Base-by-base conservation (phyloP, 2,797 vertebrate genomes). In the Ciconia nigra region DNA sequence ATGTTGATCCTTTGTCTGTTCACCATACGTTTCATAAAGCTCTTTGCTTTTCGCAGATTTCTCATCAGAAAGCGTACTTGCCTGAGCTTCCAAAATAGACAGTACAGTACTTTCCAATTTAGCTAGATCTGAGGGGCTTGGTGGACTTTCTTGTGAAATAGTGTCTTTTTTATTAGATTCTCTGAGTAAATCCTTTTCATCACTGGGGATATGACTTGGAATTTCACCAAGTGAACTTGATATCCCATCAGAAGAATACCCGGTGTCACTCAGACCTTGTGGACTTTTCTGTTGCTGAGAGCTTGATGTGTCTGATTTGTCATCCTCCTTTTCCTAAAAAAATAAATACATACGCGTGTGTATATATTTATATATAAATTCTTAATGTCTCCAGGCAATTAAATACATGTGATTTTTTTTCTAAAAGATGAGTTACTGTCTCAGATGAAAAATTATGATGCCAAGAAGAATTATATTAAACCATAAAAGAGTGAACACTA, bases 81-180 rank as follows among this genome's bases (percentile, higher is more conserved):
- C 96, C 96, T 99, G 98, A 93, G 99, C 99, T 98, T 99, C 99
- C 91, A 99, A 98, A 96, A 99, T 98, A 62, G 98, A 98, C 10
- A 98, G 94, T 62, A 99, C 99, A 4, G 98, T 99, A 95, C 99
- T 99, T 97, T 99, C 99, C 66, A 99, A 93, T 96, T 99, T 99
- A 70, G 99, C 99, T 69, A 99, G 96, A 96, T 99, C 99, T 77
- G 99, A 99, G 52, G 99, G 99, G 96, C 98, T 99, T 35, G 98
- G 98, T 54, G 98, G 99, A 95, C 98, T 99, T 96, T 99, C 99
- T 96, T 98, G 98, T 44, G 97, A 95, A 95, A 98, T 61, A 16
- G 81, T 91, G 49, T 98, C 98, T 96, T 98, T 99, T 89, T 98
- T 98, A 81, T 42, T 89, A 91, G 98, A 97, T 92, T 99, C 98